These are phyloP conservation scores for Xiphophorus birchmanni DNA, from an alignment of 2,797 vertebrate genomes.

Conservation along the genomic window DNA sequence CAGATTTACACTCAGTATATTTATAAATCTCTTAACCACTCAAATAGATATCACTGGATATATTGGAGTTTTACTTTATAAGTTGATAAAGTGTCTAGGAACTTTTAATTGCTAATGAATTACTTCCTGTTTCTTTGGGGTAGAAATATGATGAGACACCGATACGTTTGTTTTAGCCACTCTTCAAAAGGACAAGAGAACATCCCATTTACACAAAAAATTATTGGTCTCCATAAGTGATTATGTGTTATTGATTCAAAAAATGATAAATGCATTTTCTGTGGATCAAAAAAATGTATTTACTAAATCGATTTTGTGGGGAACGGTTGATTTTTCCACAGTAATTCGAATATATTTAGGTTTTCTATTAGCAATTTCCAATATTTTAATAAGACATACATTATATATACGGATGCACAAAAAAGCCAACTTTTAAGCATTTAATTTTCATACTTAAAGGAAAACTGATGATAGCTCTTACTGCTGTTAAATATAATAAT, in stretches of 20 bases:
- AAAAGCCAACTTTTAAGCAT: not conserved
- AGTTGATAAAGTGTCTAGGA: not conserved
- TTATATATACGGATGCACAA: not conserved
- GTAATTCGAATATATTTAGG: not conserved
- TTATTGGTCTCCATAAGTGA: not conserved
- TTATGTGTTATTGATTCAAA: not conserved
- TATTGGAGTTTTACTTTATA: not conserved
- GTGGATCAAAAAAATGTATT: too few relatives aligned
- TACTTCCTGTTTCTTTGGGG: not conserved
- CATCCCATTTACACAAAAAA: not conserved
- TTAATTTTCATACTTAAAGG: not conserved
- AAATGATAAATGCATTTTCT: too few relatives aligned
- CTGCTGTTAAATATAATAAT: not conserved
- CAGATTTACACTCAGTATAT: not conserved
- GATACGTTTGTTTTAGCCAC: not conserved
- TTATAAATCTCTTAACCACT: not conserved
- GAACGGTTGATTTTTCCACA: not conserved
- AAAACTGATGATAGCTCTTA: not conserved
- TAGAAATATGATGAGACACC: not conserved
- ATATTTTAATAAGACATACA: not conserved
- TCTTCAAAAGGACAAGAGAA: not conserved
- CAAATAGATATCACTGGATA: not conserved
- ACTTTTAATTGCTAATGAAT: not conserved
- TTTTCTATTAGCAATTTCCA: not conserved
- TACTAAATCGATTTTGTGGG: too few relatives aligned